Evolutionary conservation across 2,113 vertebrate genomes (phyloP).

Genomic region (Sula dactylatra): DNA sequence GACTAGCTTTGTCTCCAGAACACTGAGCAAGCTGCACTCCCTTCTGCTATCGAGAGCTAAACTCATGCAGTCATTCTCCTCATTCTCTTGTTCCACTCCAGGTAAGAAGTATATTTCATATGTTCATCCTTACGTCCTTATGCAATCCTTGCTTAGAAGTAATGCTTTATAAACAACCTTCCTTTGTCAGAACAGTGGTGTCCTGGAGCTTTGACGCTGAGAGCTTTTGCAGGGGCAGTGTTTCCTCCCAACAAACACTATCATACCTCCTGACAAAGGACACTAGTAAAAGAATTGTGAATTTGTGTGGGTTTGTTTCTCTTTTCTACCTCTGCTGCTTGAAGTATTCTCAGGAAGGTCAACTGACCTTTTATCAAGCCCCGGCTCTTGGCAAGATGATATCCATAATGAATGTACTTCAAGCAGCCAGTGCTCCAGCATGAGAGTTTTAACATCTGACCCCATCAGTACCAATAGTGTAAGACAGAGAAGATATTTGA

Average conservation of each 20-base stretch:
- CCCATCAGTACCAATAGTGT: not conserved
- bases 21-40: not conserved
- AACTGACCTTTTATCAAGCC: slow-evolving; percentile 3
- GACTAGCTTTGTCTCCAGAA: not conserved
- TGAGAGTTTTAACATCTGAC: slow-evolving; percentile 30
- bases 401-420: slow-evolving; percentile 8
- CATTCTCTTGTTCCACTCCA: not conserved
- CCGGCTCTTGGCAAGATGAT: not conserved
- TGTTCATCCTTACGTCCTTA: not conserved
- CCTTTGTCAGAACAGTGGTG: not conserved
- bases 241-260: not conserved
- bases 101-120: not conserved
- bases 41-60: not conserved
- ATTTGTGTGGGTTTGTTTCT: slow-evolving; percentile 15
- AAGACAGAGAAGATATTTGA: not conserved
- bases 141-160: not conserved
- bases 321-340: not conserved
- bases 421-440: not conserved
- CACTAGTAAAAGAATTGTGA: not conserved
- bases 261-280: not conserved
- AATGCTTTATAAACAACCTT: not conserved
- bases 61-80: not conserved
- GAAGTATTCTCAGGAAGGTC: slow-evolving; percentile 3
- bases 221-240: not conserved
- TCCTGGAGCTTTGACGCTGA: not conserved